phyloP scores from a whole-genome alignment of 2,888 invertebrate species.

The Phlogophora meticulosa region DNA sequence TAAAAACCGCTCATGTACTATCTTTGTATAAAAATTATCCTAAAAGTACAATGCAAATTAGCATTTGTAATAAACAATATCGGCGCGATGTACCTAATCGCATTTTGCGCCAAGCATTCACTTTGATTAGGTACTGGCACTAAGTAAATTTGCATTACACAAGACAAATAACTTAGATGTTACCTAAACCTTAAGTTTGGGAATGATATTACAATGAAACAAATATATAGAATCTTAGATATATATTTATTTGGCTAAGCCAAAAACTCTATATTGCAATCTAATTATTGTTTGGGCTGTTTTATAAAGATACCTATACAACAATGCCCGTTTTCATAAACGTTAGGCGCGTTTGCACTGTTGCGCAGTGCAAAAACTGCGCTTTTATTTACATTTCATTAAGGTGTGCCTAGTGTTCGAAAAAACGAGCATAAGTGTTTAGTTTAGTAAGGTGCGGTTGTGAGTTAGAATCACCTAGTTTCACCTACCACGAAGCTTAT shows the following conservation, averaged over 20 bases:
- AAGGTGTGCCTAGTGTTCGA: too few relatives aligned
- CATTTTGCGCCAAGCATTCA: neutral
- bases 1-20: too few relatives aligned
- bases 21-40: too few relatives aligned
- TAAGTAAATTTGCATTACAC: neutral
- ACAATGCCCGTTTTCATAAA: neutral
- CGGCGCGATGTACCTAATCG: neutral
- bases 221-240: conserved; percentile 52
- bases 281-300: conserved; percentile 68
- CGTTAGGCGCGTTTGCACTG: too few relatives aligned
- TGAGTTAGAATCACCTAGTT: conserved; percentile 59
- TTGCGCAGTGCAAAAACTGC: too few relatives aligned
- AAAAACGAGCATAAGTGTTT: conserved; percentile 34
- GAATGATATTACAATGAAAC: conserved; percentile 47
- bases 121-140: neutral
- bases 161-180: conserved; percentile 2
- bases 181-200: conserved; percentile 1
- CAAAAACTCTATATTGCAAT: conserved; percentile 59
- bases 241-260: conserved; percentile 73
- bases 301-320: conserved; percentile 53
- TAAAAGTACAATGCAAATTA: conserved; percentile 5
- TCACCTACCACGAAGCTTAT: conserved; percentile 15
- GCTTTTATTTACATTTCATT: too few relatives aligned
- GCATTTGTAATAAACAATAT: too few relatives aligned
- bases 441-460: conserved; percentile 64